These are phyloP conservation scores for Trichoplusia ni DNA, from an alignment of 1,140 invertebrate genomes.

Conservation along the genomic window DNA sequence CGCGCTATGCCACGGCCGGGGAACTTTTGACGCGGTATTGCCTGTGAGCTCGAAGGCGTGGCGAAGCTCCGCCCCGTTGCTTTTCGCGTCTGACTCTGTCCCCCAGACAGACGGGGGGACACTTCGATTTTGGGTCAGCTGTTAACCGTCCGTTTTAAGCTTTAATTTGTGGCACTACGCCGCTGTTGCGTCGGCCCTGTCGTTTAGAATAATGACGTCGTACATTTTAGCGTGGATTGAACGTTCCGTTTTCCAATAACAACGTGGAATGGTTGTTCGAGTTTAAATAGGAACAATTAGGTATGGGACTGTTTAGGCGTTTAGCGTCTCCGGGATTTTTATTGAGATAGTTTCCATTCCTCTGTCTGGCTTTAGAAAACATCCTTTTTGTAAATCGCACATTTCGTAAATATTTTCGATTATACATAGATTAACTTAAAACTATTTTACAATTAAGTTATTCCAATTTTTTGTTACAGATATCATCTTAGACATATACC, in stretches of 20 bases:
- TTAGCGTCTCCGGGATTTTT: not conserved
- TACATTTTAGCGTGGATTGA: conserved; percentile 59
- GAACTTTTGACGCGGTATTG: conserved; percentile 73
- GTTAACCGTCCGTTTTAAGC: conserved; percentile 80
- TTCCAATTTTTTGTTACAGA: too few relatives aligned
- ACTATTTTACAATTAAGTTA: too few relatives aligned
- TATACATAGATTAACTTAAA: too few relatives aligned
- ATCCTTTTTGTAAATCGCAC: too few relatives aligned
- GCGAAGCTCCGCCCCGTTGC: conserved; percentile 74
- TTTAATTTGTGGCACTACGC: conserved; percentile 80
- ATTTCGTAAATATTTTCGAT: too few relatives aligned
- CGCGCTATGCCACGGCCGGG: conserved; percentile 57
- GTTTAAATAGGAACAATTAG: conserved; percentile 20
- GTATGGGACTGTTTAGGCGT: not conserved
- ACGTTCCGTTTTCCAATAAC: conserved; percentile 58
- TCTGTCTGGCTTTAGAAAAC: too few relatives aligned
- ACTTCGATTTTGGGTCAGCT: conserved; percentile 79
- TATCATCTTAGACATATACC: too few relatives aligned
- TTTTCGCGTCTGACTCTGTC: conserved; percentile 66
- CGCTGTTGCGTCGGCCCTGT: conserved; percentile 56
- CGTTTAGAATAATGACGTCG: conserved; percentile 76
- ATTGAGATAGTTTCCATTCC: not conserved
- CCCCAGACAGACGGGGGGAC: conserved; percentile 55
- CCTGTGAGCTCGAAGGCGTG: conserved; percentile 67
- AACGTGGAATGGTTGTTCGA: conserved; percentile 20